A percentile compares a stretch with the other conserved stretches of the same genome.
phyloP scores from a whole-genome alignment of 2,797 vertebrate genomes.

The Crocodylus rhombifer region DNA sequence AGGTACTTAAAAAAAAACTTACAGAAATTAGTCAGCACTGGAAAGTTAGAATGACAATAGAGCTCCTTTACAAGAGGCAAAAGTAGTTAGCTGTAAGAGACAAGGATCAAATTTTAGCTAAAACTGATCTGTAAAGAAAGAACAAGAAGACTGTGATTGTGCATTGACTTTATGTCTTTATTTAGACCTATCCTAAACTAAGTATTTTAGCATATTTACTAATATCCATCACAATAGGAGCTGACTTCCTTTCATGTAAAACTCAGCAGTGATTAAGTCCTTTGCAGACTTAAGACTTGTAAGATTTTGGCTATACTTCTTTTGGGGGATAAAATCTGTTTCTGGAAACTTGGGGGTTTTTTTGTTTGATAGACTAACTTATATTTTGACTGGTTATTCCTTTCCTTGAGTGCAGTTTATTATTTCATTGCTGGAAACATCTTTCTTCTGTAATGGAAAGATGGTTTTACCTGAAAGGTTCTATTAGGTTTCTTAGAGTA shows the following conservation, averaged over 20 bases:
- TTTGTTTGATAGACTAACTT: too few relatives aligned
- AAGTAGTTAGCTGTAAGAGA: constrained; percentile 56
- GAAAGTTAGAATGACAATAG: constrained; percentile 50
- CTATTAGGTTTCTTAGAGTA: neutral
- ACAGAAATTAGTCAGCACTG: constrained; percentile 70
- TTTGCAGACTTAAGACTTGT: too few relatives aligned
- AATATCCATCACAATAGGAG: neutral
- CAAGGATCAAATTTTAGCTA: constrained; percentile 54
- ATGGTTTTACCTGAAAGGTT: accelerated
- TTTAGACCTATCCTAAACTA: neutral
- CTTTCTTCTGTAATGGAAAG: neutral
- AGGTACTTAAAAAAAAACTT: constrained; percentile 48
- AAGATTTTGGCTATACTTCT: too few relatives aligned
- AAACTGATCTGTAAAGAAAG: neutral
- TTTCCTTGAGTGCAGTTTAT: too few relatives aligned
- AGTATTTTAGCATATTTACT: neutral
- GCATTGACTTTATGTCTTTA: neutral
- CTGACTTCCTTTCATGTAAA: neutral
- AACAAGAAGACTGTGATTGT: constrained; percentile 12
- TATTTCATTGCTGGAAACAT: neutral
- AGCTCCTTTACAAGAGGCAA: constrained; percentile 47
- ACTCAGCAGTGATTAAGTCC: neutral
- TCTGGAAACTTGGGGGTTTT: neutral
- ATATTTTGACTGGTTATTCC: too few relatives aligned
- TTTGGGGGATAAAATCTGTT: neutral